Evolutionary conservation across 2,888 invertebrate genomes (phyloP), one percentile per base, ranked within the genome.

Genomic region (Griposia aprilina): DNA sequence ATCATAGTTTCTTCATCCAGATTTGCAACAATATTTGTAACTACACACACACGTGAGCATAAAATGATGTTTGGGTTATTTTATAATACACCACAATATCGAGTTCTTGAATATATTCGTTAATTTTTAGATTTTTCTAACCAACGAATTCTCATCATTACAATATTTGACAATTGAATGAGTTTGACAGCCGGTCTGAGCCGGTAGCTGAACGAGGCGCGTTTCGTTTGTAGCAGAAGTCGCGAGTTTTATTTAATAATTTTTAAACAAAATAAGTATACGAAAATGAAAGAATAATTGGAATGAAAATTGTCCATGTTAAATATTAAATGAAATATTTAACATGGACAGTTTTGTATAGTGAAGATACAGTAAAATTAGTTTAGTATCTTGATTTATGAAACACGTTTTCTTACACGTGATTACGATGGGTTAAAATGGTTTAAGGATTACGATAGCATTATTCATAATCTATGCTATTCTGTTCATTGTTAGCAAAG

Each of bases 1-100:
- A 98, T 98, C 98, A 98, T 98, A 96, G 97, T 97, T 97, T 97
- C 97, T 95, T 98, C 98, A 98, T 98, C 98, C 98, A 98, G 98
- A 98, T 98, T 98, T 98, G 98, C 93, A 95, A 92, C 89, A 91
- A 93, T 93, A 89, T 92, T 88, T 90, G 83, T 87, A 82, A 88
- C 92, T 88, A 87, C 92, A 86, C 89, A 82, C 87, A 81, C 87
- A 86, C 87, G 87, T 90, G 91, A 93, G 84, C 90, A 90, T 88
- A 88, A 71, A 91, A 81, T 86, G 45, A 69, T 80, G 81, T 68
- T 57, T 52, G 50, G 20, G 52, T 77, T 80, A 78, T 73, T 80
- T 76, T 77, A 10, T 65, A 83, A 72, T 70, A 74, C 69, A 74
- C 59, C 41, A 26, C 17, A 76, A n/a, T 65, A 59, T 50, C 1